phyloP scores from a whole-genome alignment of 2,888 invertebrate genomes.

The Hesperia comma region DNA sequence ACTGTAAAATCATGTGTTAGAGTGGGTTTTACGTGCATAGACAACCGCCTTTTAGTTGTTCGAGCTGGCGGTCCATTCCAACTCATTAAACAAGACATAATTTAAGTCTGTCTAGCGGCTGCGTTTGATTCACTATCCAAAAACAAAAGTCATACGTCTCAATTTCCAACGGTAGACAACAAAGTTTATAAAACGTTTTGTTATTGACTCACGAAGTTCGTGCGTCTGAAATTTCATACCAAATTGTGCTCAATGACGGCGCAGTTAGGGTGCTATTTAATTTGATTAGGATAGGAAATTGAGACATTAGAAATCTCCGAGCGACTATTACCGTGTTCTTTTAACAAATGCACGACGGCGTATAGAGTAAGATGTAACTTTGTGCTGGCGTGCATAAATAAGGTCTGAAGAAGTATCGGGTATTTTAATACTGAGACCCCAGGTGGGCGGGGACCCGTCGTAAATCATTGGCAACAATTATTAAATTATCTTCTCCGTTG shows the following conservation, averaged over 20 bases:
- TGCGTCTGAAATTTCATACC: constrained; percentile 54
- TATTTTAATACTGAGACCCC: constrained; percentile 77
- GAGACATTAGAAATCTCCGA: constrained; percentile 82
- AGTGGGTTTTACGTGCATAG: constrained; percentile 39
- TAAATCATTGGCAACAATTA: constrained; percentile 81
- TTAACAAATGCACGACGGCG: constrained; percentile 80
- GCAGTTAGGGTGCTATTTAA: constrained; percentile 52
- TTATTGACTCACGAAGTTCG: constrained; percentile 52
- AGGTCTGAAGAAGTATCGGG: constrained; percentile 71
- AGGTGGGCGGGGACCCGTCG: constrained; percentile 76
- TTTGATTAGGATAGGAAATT: constrained; percentile 61
- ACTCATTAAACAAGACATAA: constrained; percentile 84
- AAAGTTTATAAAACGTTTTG: constrained; percentile 54
- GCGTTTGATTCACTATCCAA: constrained; percentile 57
- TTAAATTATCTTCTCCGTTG: constrained; percentile 83
- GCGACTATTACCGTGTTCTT: constrained; percentile 81
- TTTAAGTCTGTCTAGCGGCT: constrained; percentile 64
- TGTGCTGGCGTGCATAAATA: constrained; percentile 78
- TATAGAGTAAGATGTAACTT: constrained; percentile 80
- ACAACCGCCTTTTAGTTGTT: constrained; percentile 47
- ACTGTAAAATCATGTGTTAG: constrained; percentile 34
- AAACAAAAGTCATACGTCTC: constrained; percentile 49
- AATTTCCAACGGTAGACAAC: constrained; percentile 44
- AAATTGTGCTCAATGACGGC: constrained; percentile 48
- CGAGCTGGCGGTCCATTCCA: constrained; percentile 51